Conservation (phyloP, 1,140 invertebrate species). For the Aplysia californica region DNA sequence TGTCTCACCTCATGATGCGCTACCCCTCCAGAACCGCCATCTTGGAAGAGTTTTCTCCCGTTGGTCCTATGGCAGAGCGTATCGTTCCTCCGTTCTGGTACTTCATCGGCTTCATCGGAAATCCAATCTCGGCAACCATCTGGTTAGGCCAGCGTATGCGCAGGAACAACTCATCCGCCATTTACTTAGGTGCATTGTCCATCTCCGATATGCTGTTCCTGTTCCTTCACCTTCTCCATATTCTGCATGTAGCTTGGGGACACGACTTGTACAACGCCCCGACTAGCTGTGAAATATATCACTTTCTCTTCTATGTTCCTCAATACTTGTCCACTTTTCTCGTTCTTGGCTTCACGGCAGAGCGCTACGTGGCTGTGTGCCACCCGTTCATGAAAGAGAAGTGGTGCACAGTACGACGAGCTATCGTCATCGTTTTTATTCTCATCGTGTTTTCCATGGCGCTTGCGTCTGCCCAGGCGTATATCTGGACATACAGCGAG, state of each 20-base stretch:
- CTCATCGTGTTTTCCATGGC: conserved; percentile 39
- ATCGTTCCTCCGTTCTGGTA: conserved; percentile 60
- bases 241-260: conserved; percentile 54
- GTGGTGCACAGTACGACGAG: conserved; percentile 51
- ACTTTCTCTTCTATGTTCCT: conserved; percentile 50
- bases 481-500: conserved; percentile 52
- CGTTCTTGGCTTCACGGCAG: conserved; percentile 85
- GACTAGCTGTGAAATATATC: conserved; percentile 51
- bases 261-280: conserved; percentile 41
- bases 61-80: conserved; percentile 43
- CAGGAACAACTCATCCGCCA: conserved; percentile 61
- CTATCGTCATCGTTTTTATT: conserved; percentile 40
- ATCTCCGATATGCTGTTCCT: conserved; percentile 61
- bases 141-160: conserved; percentile 60
- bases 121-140: conserved; percentile 56
- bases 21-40: conserved; percentile 21
- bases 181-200: conserved; percentile 62
- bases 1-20: conserved; percentile 12
- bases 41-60: conserved; percentile 44
- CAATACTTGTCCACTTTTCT: conserved; percentile 63
- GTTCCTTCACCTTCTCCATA: conserved; percentile 52
- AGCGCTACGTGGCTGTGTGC: conserved; percentile 95
- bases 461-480: conserved; percentile 48
- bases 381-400: conserved; percentile 79
- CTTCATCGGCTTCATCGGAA: conserved; percentile 61